Base-by-base conservation (phyloP, 2,888 invertebrate species). In the Megaustenia siamemsis region DNA sequence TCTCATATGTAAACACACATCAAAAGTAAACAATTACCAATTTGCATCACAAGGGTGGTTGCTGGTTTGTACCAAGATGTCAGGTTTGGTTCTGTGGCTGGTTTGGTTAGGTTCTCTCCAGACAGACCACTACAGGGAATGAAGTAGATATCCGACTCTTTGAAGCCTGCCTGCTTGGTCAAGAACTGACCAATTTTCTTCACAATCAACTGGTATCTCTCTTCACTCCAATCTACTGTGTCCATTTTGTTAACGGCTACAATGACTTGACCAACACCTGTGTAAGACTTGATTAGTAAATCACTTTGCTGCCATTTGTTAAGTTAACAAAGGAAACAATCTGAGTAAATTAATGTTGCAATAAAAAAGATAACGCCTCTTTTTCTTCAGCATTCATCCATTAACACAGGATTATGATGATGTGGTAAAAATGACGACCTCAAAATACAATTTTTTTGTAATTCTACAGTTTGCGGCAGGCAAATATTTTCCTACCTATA, bases 161-260 rank as follows among this genome's bases (percentile, higher is more conserved):
- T 96, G 93, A 97, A 99, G 1, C 98, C 98, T 32, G 97, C 98
- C 94, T 97, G 97, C 94, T 97, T 98, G 60, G 75, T 75, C 40
- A 99, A 89, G 87, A 94, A 94, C 18, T 95, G 93, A 90, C 96
- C 96, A 75, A 99, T 95, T 94, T 97, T 98, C 82, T 95, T 95
- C 0, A 96, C 96, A 86, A 99, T 98, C 92, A 99, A 98, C 89
- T 96, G 96, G 94, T 98, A 99, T 89, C 99, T 95, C 12, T 97
- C 96, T 92, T 97, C 95, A 1, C 97, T 97, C 99, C 99, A 99
- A 83, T 96, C 96, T 0, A 97, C 97, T 0, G 98, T 99, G 93
- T 99, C 99, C 93, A 99, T 95, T 95, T 99, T 99, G 93, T 99
- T 99, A 32, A 99, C 96, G 53, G 97, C 98, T 1, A 99, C 98